Evolutionary conservation across 2,797 vertebrate species (phyloP).

Genomic region (Antrozous pallidus): DNA sequence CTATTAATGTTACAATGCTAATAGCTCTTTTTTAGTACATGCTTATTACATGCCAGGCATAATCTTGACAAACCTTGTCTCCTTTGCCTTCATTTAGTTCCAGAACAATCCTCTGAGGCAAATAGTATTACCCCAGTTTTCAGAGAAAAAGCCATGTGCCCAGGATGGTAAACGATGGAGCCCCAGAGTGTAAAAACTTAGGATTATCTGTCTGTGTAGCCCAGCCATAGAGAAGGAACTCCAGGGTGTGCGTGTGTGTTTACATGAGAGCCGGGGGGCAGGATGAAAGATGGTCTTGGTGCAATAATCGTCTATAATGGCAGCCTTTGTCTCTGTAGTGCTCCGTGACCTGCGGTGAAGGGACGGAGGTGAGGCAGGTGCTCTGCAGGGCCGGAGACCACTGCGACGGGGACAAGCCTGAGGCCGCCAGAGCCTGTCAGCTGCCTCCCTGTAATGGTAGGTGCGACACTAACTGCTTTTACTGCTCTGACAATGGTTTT

Average conservation of each 20-base stretch:
- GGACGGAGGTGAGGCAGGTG: conserved; percentile 88
- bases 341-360: conserved; percentile 95
- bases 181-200: not conserved
- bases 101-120: not conserved
- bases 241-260: fast-evolving
- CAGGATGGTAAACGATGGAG: not conserved
- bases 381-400: conserved; percentile 90
- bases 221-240: not conserved
- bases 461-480: not conserved
- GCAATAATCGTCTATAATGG: not conserved
- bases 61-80: not conserved
- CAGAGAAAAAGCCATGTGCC: not conserved
- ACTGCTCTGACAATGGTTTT: not conserved
- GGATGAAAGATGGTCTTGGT: not conserved
- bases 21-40: not conserved
- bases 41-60: not conserved
- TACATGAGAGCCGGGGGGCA: no score
- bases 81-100: not conserved
- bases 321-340: conserved; percentile 84
- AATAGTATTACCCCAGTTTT: not conserved
- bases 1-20: not conserved
- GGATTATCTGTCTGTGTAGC: not conserved
- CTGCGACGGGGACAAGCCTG: conserved; percentile 90
- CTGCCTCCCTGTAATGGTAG: conserved; percentile 89
- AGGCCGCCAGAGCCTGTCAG: conserved; percentile 85